phyloP scores from a whole-genome alignment of 2,797 vertebrate genomes.

The Anableps anableps region DNA sequence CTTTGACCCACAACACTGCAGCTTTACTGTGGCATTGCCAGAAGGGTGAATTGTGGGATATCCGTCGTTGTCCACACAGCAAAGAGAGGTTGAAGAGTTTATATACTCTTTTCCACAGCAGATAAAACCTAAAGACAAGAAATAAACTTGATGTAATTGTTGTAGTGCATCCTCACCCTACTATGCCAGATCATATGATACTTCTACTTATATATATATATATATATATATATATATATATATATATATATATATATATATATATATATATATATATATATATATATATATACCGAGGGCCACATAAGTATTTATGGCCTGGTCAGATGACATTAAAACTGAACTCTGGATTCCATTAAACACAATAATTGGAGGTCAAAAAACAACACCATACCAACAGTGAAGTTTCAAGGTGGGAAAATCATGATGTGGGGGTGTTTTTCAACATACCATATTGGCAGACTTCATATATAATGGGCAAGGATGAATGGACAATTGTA shows the following conservation, averaged over 20 bases:
- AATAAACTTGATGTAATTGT: conserved; percentile 6
- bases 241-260: neutral
- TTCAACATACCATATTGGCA: neutral
- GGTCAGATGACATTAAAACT: neutral
- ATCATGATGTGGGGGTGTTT: neutral
- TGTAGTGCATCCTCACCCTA: neutral
- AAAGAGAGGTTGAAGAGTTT: conserved; percentile 88
- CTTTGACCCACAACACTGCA: conserved; percentile 91
- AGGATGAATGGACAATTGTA: neutral
- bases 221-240: neutral
- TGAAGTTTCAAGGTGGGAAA: neutral
- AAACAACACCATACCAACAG: neutral
- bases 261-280: neutral
- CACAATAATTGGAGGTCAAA: neutral
- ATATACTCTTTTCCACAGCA: conserved; percentile 92
- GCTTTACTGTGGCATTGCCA: conserved; percentile 83
- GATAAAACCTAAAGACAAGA: conserved; percentile 82
- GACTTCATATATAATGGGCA: neutral
- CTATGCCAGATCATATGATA: neutral
- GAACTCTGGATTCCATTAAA: neutral
- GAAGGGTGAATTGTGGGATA: conserved; percentile 84
- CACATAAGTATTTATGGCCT: neutral
- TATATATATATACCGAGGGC: neutral
- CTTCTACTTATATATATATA: neutral
- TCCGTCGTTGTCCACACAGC: conserved; percentile 86